A percentile compares a stretch with the other conserved stretches of the same genome.
phyloP scores from a whole-genome alignment of 2,888 invertebrate genomes.

The Pammene aurita region DNA sequence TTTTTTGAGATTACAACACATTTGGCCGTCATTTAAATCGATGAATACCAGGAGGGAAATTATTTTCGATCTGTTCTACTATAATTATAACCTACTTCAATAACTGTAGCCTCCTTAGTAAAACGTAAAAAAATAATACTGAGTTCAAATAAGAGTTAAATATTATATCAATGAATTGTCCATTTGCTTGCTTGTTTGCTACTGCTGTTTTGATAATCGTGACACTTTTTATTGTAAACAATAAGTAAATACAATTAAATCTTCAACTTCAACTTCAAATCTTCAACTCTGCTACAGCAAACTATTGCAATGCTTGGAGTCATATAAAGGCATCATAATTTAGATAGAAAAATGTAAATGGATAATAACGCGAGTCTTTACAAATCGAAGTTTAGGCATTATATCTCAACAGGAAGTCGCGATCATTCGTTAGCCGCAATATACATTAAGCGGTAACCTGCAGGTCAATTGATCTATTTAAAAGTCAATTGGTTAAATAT shows the following conservation, averaged over 20 bases:
- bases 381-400: not conserved
- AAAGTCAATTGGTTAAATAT: constrained; percentile 19
- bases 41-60: too few species aligned
- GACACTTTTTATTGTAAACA: not conserved
- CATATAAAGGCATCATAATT: too few species aligned
- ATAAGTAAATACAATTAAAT: too few species aligned
- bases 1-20: constrained; percentile 1
- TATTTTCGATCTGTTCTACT: too few species aligned
- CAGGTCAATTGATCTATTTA: constrained; percentile 6
- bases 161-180: not conserved
- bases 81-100: too few species aligned
- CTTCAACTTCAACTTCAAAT: too few species aligned
- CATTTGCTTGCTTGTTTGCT: not conserved
- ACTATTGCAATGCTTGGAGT: too few species aligned
- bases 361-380: not conserved
- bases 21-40: not conserved
- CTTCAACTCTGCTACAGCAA: too few species aligned
- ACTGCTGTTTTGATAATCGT: not conserved
- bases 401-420: constrained; percentile 1
- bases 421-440: not conserved
- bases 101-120: too few species aligned
- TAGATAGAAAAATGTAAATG: too few species aligned
- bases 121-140: too few species aligned
- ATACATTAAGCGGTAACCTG: constrained; percentile 2
- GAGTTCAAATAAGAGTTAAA: too few species aligned